Evolutionary conservation across 2,888 invertebrate species (phyloP), one percentile per base, ranked within the genome.

Genomic region (Dicycla oo): DNA sequence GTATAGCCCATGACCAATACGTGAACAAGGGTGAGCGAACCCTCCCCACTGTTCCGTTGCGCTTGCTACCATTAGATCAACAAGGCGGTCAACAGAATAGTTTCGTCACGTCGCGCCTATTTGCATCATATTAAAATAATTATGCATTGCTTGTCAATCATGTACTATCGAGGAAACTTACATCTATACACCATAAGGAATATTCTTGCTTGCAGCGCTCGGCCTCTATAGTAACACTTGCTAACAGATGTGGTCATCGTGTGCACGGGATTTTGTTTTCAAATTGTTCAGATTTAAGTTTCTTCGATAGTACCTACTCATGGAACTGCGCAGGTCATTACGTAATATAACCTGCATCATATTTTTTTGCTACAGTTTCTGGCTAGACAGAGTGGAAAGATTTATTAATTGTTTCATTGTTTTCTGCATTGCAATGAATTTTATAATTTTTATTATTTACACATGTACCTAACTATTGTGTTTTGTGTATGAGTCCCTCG

Each of bases 331-430:
- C 49, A 56, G 23, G 11, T 38, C 3, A 38, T 60, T 23, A 53
- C 47, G 13, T 23, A 73, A 34, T 18, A 51, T 0, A 18, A 43
- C 6, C 13, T 43, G 26, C 49, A 38, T 64, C 38, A 56, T 30
- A 13, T 4, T 18, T 77, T 77, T 80, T 77, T 80, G 51, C 53
- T 47, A 10, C 8, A 18, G 20, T 45, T 65, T 70, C 77, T 53
- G 38, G 49, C 2, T 51, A 45, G 3, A 49, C 13, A 2, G 5
- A 65, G 45, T 58, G 78, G 81, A 81, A 78, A 70, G 30, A 66
- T 70, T 76, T 66, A 49, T 45, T 40, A 70, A 76, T 70, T 49
- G 56, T 54, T 11, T 58, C 77, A 63, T 76, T 70, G 70, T 76
- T 75, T 67, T 40, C 15, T 30, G 20, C 8, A 45, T 45, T 64